These are phyloP conservation scores for Gastrophysa polygoni DNA, from an alignment of 2,888 invertebrate species.

Conservation along the genomic window DNA sequence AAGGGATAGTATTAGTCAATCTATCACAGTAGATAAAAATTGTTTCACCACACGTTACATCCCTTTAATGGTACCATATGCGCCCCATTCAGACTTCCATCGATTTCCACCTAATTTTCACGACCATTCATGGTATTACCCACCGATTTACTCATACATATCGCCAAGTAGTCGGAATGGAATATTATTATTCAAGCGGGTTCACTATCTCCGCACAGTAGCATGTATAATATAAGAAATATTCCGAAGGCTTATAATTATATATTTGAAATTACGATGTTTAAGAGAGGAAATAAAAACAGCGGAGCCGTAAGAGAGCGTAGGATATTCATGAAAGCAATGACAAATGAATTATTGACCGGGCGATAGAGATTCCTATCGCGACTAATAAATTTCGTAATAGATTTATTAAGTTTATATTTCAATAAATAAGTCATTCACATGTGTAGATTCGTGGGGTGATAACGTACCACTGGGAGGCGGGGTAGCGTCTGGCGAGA, in stretches of 20 bases:
- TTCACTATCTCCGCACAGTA: constrained; percentile 53
- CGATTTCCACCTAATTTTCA: too few relatives aligned
- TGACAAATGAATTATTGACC: constrained; percentile 44
- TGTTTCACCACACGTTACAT: too few relatives aligned
- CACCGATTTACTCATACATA: constrained; percentile 21
- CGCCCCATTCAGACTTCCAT: too few relatives aligned
- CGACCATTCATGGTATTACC: not conserved
- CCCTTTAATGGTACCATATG: too few relatives aligned
- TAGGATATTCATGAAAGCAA: constrained; percentile 48
- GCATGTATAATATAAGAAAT: constrained; percentile 58
- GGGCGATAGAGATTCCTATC: constrained; percentile 36
- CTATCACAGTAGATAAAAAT: too few relatives aligned
- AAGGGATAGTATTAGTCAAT: too few relatives aligned
- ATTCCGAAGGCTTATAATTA: constrained; percentile 56
- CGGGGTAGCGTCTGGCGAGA: not conserved
- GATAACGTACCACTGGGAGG: not conserved
- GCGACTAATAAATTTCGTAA: constrained; percentile 42
- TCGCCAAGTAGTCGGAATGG: constrained; percentile 22
- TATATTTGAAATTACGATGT: constrained; percentile 59
- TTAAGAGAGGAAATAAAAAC: constrained; percentile 52
- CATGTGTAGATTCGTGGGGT: not conserved
- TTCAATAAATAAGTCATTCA: constrained; percentile 13
- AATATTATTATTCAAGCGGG: constrained; percentile 23
- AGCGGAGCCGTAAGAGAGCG: constrained; percentile 17
- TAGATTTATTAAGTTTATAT: constrained; percentile 43